These are phyloP conservation scores for Spheniscus humboldti DNA, from an alignment of 2,797 vertebrate genomes.

Conservation along the genomic window DNA sequence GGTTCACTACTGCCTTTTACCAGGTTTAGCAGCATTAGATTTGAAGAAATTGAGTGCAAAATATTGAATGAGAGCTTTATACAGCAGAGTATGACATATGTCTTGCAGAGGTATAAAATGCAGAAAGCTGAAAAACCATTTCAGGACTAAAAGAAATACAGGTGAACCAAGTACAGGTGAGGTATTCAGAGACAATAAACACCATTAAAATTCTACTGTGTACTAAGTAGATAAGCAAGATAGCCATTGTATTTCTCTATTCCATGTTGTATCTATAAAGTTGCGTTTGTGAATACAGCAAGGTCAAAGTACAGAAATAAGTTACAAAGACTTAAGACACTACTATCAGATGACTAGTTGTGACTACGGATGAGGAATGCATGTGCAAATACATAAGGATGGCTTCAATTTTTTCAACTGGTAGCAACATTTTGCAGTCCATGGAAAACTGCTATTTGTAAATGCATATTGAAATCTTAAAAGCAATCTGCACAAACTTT, in stretches of 20 bases:
- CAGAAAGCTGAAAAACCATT: not conserved
- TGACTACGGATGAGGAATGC: not conserved
- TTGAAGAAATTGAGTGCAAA: not conserved
- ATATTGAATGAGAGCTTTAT: not conserved
- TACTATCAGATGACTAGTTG: not conserved
- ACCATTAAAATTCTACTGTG: not conserved
- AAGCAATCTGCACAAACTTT: not conserved
- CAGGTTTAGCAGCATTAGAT: not conserved
- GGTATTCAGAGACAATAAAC: not conserved
- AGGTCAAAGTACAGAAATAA: not conserved
- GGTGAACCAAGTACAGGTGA: not conserved
- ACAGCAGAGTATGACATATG: rapidly evolving
- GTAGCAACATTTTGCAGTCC: not conserved
- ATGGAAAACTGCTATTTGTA: not conserved
- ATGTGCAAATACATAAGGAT: not conserved
- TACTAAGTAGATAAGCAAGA: not conserved
- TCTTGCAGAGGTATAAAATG: not conserved
- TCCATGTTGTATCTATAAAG: not conserved
- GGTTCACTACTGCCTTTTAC: not conserved
- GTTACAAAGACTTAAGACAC: not conserved
- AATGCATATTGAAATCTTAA: not conserved
- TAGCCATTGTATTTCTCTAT: not conserved
- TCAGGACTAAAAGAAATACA: not conserved
- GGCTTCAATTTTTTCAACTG: not conserved
- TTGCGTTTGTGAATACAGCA: not conserved